Evolutionary conservation across 2,797 vertebrate species (phyloP).

Genomic region (Alca torda): DNA sequence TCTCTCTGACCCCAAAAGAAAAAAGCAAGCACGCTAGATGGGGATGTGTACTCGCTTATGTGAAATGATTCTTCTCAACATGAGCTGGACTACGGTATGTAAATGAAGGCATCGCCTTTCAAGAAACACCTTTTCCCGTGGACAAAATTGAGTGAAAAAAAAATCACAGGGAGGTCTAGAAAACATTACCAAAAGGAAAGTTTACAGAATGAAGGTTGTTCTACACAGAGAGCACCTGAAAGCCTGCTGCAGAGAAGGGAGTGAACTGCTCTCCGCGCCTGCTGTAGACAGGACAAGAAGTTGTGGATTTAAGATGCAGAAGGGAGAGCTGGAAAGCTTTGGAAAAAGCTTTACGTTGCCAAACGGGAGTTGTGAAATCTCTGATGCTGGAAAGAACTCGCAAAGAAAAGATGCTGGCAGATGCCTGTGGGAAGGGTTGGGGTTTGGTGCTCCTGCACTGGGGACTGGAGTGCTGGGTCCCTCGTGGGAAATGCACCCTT

Average conservation of each 20-base stretch:
- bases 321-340: neutral
- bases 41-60: neutral
- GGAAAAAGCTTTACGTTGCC: neutral
- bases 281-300: neutral
- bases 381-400: neutral
- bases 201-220: neutral
- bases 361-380: neutral
- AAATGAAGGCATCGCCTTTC: neutral
- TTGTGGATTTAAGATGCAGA: neutral
- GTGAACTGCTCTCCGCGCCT: neutral
- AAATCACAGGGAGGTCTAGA: neutral
- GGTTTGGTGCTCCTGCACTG: neutral
- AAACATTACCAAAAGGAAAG: neutral
- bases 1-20: neutral
- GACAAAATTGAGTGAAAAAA: neutral
- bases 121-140: neutral
- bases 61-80: neutral
- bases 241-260: neutral
- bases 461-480: neutral
- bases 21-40: neutral
- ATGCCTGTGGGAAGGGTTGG: neutral
- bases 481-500: neutral
- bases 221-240: accelerated
- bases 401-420: neutral
- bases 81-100: neutral